These are phyloP conservation scores for Phymanthus crucifer DNA, from an alignment of 92 coral and sea anemone genomes.

Conservation along the genomic window DNA sequence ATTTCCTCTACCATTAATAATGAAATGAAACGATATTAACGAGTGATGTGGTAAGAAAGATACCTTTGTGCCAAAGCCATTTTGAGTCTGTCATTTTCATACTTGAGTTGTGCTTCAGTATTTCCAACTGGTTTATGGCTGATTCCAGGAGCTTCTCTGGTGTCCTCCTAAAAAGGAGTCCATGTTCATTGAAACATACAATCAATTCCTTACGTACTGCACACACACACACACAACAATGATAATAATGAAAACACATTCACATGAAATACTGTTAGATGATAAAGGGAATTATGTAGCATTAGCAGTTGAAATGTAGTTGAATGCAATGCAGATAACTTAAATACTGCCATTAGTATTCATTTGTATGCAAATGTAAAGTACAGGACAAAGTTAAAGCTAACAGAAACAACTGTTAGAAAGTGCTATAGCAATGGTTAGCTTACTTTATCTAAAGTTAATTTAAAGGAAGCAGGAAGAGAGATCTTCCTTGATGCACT, in stretches of 20 bases:
- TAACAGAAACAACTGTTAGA: neutral
- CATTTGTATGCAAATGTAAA: neutral
- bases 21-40: too few species aligned
- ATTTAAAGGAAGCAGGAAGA: constrained; percentile 56
- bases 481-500: constrained; percentile 47
- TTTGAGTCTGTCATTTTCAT: constrained; percentile 94
- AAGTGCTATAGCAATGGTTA: neutral
- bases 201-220: too few species aligned
- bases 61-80: constrained; percentile 98
- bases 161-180: constrained; percentile 55
- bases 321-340: too few species aligned
- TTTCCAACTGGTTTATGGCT: constrained; percentile 80
- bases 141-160: constrained; percentile 44
- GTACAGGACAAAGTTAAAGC: neutral
- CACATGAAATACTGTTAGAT: too few species aligned
- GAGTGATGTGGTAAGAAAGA: neutral
- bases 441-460: constrained; percentile 21
- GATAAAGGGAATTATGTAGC: too few species aligned
- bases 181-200: too few species aligned
- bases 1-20: too few species aligned
- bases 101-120: constrained; percentile 89
- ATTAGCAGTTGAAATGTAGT: too few species aligned
- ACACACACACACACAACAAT: neutral
- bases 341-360: too few species aligned
- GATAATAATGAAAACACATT: too few species aligned